phyloP scores from a whole-genome alignment of 2,797 vertebrate genomes.

The Allobates femoralis region DNA sequence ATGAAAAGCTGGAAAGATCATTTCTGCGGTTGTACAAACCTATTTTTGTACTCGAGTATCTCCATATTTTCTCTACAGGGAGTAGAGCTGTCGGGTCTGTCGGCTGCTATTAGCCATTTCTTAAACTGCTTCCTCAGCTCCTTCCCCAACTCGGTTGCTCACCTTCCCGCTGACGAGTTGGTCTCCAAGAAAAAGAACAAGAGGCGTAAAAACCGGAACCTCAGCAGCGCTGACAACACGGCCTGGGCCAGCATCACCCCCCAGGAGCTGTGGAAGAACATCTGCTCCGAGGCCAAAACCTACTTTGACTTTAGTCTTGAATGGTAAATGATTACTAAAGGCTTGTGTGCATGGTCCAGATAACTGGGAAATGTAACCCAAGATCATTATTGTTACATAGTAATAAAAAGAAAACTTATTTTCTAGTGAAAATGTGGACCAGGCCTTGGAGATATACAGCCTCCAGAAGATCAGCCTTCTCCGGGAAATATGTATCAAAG shows the following conservation, averaged over 20 bases:
- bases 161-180: conserved; percentile 92
- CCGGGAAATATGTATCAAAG: conserved; percentile 94
- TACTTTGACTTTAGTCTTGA: conserved; percentile 91
- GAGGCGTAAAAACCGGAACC: conserved; percentile 91
- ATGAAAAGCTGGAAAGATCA: no score
- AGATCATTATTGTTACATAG: neutral
- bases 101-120: conserved; percentile 97
- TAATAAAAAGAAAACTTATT: neutral
- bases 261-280: conserved; percentile 94
- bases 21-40: neutral
- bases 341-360: neutral
- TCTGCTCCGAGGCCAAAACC: conserved; percentile 87
- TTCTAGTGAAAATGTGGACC: conserved; percentile 90
- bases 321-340: conserved; percentile 77
- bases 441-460: conserved; percentile 88
- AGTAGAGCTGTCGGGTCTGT: conserved; percentile 94
- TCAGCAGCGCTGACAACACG: conserved; percentile 89
- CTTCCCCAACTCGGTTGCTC: conserved; percentile 92
- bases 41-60: neutral
- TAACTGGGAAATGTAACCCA: neutral
- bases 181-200: conserved; percentile 94
- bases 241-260: conserved; percentile 95
- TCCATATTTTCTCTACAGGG: conserved; percentile 76
- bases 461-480: conserved; percentile 94
- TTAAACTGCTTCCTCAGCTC: conserved; percentile 98